Evolutionary conservation across 1,140 invertebrate species (phyloP).

Genomic region (Cephus cinctus): DNA sequence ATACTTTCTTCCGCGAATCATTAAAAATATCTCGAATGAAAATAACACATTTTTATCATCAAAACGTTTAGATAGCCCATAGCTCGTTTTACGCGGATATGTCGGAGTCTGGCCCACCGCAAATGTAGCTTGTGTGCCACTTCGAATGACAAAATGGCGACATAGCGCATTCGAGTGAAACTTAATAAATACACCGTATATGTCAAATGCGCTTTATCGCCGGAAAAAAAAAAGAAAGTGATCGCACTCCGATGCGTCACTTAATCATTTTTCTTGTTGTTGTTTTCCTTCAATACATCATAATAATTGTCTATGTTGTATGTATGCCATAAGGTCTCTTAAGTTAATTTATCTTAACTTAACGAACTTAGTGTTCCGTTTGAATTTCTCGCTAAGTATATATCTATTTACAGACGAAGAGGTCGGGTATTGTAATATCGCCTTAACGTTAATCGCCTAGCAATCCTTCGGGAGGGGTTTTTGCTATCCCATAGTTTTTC

Average conservation of each 20-base stretch:
- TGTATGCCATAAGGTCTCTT: slow-evolving; percentile 25
- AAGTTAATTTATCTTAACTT: slow-evolving; percentile 27
- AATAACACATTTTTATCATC: no score
- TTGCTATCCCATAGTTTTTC: no score
- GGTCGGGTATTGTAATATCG: no score
- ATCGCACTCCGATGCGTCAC: slow-evolving; percentile 11
- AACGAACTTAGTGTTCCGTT: slow-evolving; percentile 17
- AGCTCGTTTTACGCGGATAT: no score
- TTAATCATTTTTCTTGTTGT: slow-evolving; percentile 9
- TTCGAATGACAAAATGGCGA: slow-evolving; percentile 30
- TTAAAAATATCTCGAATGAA: no score
- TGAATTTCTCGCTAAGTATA: slow-evolving; percentile 16
- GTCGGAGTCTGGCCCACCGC: slow-evolving; percentile 22
- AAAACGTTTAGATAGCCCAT: no score
- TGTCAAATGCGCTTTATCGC: slow-evolving; percentile 42
- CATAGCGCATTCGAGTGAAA: slow-evolving; percentile 37
- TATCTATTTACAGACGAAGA: slow-evolving; percentile 30
- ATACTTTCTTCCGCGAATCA: no score
- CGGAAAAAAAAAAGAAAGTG: background rate
- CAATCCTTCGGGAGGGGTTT: no score
- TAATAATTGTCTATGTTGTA: slow-evolving; percentile 10
- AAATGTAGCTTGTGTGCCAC: slow-evolving; percentile 28
- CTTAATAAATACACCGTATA: slow-evolving; percentile 39
- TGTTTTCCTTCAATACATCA: slow-evolving; percentile 1
- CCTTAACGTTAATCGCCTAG: no score